phyloP scores from a whole-genome alignment of 2,888 invertebrate species.

The Noctua pronuba region DNA sequence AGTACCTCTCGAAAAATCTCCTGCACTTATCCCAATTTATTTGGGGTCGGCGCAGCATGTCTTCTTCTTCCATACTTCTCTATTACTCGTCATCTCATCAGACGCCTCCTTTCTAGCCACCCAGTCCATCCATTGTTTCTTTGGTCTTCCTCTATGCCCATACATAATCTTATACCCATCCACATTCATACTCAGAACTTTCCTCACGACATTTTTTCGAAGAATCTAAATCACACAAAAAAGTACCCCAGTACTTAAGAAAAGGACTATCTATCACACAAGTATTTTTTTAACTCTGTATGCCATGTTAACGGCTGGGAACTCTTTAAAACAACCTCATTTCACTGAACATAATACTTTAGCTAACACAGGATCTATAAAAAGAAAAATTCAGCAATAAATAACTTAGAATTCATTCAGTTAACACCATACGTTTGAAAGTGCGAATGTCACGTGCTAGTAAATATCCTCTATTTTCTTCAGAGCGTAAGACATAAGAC shows the following conservation, averaged over 20 bases:
- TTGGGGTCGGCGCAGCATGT: no score
- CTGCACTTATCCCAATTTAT: no score
- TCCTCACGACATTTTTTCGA: no score
- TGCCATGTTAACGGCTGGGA: neutral
- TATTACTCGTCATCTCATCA: no score
- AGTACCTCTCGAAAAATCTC: neutral
- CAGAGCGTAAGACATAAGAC: slow-evolving; percentile 5
- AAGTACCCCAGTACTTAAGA: no score
- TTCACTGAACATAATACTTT: neutral
- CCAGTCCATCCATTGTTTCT: no score
- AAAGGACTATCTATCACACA: neutral
- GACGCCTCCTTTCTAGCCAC: no score
- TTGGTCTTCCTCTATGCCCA: no score
- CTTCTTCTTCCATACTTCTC: no score
- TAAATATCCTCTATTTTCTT: slow-evolving; percentile 37
- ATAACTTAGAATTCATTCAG: slow-evolving; percentile 13
- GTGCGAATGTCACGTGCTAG: slow-evolving; percentile 12
- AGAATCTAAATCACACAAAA: no score
- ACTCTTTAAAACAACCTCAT: neutral
- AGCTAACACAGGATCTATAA: neutral
- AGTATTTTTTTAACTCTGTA: neutral
- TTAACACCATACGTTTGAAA: slow-evolving; percentile 21
- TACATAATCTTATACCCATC: no score
- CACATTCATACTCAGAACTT: no score
- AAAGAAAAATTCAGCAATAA: slow-evolving; percentile 2